Conservation (phyloP, 1,140 invertebrate species). For the Ylistrum balloti region DNA sequence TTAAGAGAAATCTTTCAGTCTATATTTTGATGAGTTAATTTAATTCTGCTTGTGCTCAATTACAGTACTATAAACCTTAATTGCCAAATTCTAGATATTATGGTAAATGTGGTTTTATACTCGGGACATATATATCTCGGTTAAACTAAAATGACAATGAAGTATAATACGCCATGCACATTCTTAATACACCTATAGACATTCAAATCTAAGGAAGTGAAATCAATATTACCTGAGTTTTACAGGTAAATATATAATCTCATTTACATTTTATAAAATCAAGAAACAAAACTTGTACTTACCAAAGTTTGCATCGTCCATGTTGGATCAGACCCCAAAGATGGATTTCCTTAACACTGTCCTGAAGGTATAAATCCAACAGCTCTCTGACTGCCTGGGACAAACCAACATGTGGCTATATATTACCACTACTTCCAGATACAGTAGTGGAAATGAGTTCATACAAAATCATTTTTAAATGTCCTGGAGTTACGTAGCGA, state of each 20-base stretch:
- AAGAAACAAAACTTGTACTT: conserved; percentile 23
- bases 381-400: background rate
- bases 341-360: too few species aligned
- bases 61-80: too few species aligned
- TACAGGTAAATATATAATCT: background rate
- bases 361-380: background rate
- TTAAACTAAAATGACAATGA: background rate
- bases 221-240: background rate
- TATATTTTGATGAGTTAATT: too few species aligned
- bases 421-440: background rate
- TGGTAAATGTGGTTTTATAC: too few species aligned
- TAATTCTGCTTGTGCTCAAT: too few species aligned
- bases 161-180: background rate
- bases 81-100: too few species aligned
- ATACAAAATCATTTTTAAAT: conserved; percentile 17
- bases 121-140: background rate
- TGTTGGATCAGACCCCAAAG: background rate
- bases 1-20: too few species aligned
- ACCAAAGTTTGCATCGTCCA: background rate
- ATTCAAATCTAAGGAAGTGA: background rate
- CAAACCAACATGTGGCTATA: background rate
- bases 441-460: background rate
- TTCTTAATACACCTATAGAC: background rate
- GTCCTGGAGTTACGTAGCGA: background rate
- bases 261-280: background rate